A percentile compares a stretch with the other conserved stretches of the same genome.
phyloP scores from a whole-genome alignment of 2,797 vertebrate genomes.

The Ciconia nigra region DNA sequence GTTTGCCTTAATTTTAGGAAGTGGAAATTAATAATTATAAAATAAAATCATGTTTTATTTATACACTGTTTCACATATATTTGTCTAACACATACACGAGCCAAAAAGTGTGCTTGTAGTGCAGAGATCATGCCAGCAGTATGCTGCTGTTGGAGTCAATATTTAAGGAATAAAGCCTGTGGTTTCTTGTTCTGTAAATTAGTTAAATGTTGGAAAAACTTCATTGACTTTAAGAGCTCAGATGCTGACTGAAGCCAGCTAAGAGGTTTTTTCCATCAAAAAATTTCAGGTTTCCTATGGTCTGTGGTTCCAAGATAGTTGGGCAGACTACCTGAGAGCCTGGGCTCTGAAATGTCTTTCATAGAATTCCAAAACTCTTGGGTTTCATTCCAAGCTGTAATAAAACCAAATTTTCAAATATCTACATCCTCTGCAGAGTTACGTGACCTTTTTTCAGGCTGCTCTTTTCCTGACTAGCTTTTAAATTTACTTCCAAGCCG shows the following conservation, averaged over 20 bases:
- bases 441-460: background rate
- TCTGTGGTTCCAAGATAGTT: background rate
- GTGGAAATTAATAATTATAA: background rate
- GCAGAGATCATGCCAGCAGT: background rate
- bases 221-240: background rate
- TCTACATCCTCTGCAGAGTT: background rate
- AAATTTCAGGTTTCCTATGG: background rate
- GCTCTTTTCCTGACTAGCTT: background rate
- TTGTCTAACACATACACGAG: background rate
- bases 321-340: background rate
- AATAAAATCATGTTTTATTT: background rate
- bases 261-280: background rate
- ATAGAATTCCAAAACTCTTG: background rate
- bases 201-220: background rate
- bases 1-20: background rate
- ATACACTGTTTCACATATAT: background rate
- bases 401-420: constrained; percentile 1
- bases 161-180: background rate
- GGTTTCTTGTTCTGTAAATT: background rate
- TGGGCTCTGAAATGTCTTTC: background rate
- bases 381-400: background rate
- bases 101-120: background rate
- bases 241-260: background rate
- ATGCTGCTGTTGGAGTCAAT: background rate
- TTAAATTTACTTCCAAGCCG: background rate